Evolutionary conservation across 1,140 invertebrate species (phyloP), one percentile per base, ranked within the genome.

Genomic region (Hyles vespertilio): DNA sequence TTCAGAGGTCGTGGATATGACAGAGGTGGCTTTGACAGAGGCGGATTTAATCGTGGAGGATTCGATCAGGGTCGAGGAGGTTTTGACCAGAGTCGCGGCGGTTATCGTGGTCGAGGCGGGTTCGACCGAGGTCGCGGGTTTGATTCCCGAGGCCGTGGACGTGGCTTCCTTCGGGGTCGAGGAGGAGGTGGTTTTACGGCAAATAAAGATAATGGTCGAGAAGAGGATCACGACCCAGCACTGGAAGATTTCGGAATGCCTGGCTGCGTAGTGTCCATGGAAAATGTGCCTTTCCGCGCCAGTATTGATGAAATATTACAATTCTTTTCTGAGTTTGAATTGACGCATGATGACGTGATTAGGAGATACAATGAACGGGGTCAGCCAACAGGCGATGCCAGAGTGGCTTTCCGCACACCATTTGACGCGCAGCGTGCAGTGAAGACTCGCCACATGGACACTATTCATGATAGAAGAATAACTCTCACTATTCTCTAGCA

Each of bases 221-320:
- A 74, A 0, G 84, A 83, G 46, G 77, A 81, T 3, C 65, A 70
- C 3, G 83, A 79, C 54, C 76, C 74, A 2, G 79, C 75, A 33
- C 83, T 91, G 1, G 89, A 94, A 22, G 92, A 91, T 43, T 96
- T 96, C 67, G 94, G 93, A 3, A 92, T 93, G 46, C 94, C 94
- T 2, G 95, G 96, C 6, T 97, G 96, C 78, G 95, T 97, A 0
- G 84, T 98, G 0, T 92, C 92, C 0, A 88, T 97, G 70, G 93
- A 95, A 70, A 98, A 98, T 81, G 93, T 98, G 0, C 96, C 96
- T 0, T 97, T 94, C 80, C 93, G 94, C 58, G 96, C 96, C 0
- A 92, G 92, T 5, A 93, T 97, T 7, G 94, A 96, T 52, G 97
- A 99, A 62, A 97, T 98, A 56, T 89, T 98, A 47, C 90, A 93